A percentile compares a stretch with the other conserved stretches of the same genome.
These are phyloP conservation scores for Ctenoplectra terminalis DNA, from an alignment of 1,140 invertebrate species.

Conservation along the genomic window DNA sequence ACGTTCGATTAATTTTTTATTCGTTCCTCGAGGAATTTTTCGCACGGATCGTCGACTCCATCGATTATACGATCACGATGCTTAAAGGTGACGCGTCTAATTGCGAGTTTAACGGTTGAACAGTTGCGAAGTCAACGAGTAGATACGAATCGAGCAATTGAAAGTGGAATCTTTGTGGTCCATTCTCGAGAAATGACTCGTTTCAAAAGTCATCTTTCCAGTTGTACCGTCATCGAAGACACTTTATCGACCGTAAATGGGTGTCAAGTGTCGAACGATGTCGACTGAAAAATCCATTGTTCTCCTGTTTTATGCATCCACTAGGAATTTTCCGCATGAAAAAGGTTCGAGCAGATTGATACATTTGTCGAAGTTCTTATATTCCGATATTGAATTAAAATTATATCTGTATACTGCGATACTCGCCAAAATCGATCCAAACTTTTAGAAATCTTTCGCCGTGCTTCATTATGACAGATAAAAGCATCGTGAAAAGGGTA, in stretches of 20 bases:
- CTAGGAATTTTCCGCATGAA: not conserved
- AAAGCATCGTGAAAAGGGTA: not conserved
- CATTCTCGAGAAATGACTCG: not conserved
- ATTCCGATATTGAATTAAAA: not conserved
- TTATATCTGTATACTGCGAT: not conserved
- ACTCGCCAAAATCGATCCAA: not conserved
- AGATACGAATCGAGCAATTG: not conserved
- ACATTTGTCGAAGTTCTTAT: not conserved
- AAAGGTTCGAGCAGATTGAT: too few relatives aligned
- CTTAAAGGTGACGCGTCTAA: constrained; percentile 2
- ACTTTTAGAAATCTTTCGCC: not conserved
- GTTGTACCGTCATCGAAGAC: not conserved
- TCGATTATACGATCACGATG: not conserved
- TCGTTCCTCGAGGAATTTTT: not conserved
- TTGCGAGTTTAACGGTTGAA: not conserved
- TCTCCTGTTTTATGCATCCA: not conserved
- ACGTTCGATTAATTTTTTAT: not conserved
- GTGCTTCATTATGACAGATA: not conserved
- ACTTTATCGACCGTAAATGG: constrained; percentile 9
- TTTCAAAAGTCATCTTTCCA: constrained; percentile 18
- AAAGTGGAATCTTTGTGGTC: not conserved
- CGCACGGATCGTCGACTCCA: not conserved
- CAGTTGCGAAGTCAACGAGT: not conserved
- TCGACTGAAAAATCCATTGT: not conserved
- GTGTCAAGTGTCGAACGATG: not conserved